Evolutionary conservation across 2,113 vertebrate species (phyloP), one percentile per base, ranked within the genome.

Genomic region (Potamarius usumacintae): DNA sequence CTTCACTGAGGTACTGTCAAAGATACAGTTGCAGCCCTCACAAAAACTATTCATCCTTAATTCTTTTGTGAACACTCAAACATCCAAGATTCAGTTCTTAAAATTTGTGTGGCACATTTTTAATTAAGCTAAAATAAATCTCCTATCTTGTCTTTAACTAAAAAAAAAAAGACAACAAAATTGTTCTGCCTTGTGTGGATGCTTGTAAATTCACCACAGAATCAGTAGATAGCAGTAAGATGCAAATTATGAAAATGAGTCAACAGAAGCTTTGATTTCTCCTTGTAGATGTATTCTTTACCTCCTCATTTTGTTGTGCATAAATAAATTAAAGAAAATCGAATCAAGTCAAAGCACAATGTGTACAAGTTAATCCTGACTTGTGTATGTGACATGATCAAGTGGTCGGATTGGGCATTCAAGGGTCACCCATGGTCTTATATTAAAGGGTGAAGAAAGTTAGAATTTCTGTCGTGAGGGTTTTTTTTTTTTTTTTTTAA

Each of bases 1-100:
- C 94, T 98, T 96, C 92, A 99, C 98, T 0, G 98, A 99, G 98
- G 98, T 99, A 92, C 86, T 57, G 53, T 78, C 67, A 65, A n/a
- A 30, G 20, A 72, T 27, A 22, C 42, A 30, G 34, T 42, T 50
- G 25, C 17, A 71, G 27, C 1, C 1, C 67, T 60, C 50, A 22
- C 9, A 53, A 7, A 9, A 20, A 62, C 9, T 18, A 42, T 34
- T 57, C 0, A 14, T 69, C 42, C 55, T 62, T 18, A 82, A 57
- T 18, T 79, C 7, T 7, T 7, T 14, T 80, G 6, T 57, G 15
- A 27, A 4, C 11, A 7, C 14, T 30, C 11, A 79, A 55, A 80
- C 17, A 7, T 9, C n/a, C 17, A 81, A 17, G 27, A 18, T 71
- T 71, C 14, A 18, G 6, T 34, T 71, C 1, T 58, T 15, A 14